Evolutionary conservation across 2,888 invertebrate genomes (phyloP), one percentile per base, ranked within the genome.

Genomic region (Acrocera orbiculus): DNA sequence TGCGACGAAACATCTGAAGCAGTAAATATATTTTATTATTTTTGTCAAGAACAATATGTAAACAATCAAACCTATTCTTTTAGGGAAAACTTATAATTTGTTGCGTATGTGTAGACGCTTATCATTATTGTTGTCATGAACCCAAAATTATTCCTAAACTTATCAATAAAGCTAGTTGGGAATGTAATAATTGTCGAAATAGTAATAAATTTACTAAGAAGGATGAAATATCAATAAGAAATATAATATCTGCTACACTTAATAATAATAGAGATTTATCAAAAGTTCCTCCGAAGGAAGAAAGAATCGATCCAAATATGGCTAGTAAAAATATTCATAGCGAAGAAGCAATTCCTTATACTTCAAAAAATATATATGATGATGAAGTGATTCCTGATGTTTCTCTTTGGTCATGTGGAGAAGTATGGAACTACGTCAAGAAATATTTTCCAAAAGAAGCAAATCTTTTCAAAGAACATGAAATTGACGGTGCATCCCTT

Each of bases 401-500:
- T 13, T 67, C 73, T 0, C 68, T 73, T 47, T 93, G 92, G 92
- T 71, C 74, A 1, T 71, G 76, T 14, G 74, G 78, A 39, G 78
- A 90, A 54, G 87, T 92, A 2, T 78, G 74, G 51, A 67, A 72
- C 32, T 90, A 79, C 58, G 80, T 92, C 49, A 62, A 65, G 2
- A 70, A 75, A 42, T 71, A 77, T 50, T 86, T 87, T 43, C 76
- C 78, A 1, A 72, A 76, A 35, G 80, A 83, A 51, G 86, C 90
- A 1, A 67, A 73, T 36, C 71, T 80, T 20, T 82, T 93, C 45
- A 70, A 70, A 50, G 76, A 82, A 43, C 85, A 90, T 67, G 87
- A 90, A 53, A 87, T 93, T 41, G 93, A 93, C 64, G 93, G 93
- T 0, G 73, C 75, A 48, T 82, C 87, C 1, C 58, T 93, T 34